Evolutionary conservation across 2,797 vertebrate species (phyloP).

Genomic region (Monodelphis domestica): DNA sequence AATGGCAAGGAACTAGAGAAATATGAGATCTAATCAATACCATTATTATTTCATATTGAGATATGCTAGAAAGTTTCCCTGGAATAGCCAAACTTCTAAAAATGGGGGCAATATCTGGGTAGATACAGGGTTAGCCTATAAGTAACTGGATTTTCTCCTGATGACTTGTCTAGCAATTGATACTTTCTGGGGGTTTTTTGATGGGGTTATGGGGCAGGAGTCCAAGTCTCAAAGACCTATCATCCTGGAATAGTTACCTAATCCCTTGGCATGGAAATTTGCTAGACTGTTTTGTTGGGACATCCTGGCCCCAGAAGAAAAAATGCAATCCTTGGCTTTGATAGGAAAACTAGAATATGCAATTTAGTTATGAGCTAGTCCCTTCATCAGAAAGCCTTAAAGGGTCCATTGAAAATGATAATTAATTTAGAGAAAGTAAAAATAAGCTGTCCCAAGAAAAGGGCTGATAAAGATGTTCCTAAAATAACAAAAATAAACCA

Average conservation of each 20-base stretch:
- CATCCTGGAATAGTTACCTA: neutral
- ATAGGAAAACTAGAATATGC: neutral
- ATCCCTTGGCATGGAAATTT: neutral
- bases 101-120: neutral
- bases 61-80: neutral
- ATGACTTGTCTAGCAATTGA: neutral
- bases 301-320: neutral
- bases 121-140: neutral
- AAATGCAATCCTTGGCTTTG: neutral
- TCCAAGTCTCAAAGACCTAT: neutral
- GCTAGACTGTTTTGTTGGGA: neutral
- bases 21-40: neutral
- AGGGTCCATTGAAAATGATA: slow-evolving; percentile 4
- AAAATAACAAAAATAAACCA: neutral
- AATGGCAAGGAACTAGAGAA: neutral
- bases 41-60: neutral
- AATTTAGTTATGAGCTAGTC: neutral
- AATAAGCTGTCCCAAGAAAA: slow-evolving; percentile 9
- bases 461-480: neutral
- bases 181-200: neutral
- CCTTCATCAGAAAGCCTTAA: neutral
- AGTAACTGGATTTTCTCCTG: neutral
- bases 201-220: neutral
- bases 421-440: slow-evolving; percentile 7
- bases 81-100: neutral